Conservation (phyloP, 2,888 invertebrate genomes). For the Encarsia formosa region DNA sequence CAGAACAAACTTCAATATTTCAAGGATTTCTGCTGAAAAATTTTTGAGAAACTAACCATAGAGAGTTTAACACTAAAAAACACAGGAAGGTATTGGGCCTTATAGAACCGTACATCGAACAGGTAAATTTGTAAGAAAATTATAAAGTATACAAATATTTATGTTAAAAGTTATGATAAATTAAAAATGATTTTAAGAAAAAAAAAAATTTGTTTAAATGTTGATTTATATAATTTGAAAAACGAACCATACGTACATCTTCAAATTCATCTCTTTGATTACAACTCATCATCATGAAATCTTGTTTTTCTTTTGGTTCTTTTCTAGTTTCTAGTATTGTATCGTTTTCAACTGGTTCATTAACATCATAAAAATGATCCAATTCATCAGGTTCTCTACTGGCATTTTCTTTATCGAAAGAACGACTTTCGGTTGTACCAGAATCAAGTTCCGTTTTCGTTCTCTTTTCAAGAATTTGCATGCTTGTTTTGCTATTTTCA, state of each 20-base stretch:
- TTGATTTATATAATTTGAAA: too few relatives aligned
- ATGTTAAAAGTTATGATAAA: too few relatives aligned
- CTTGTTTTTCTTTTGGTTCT: constrained; percentile 5
- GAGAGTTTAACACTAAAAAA: too few relatives aligned
- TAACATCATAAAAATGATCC: neutral
- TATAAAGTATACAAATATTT: too few relatives aligned
- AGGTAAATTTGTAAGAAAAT: too few relatives aligned
- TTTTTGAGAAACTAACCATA: too few relatives aligned
- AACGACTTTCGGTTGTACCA: constrained; percentile 2
- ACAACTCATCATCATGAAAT: constrained; percentile 47
- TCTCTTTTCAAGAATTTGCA: constrained; percentile 13
- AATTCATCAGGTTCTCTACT: constrained; percentile 8
- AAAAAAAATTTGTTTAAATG: too few relatives aligned
- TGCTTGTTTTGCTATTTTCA: constrained; percentile 23
- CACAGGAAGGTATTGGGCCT: too few relatives aligned
- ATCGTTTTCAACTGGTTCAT: constrained; percentile 2
- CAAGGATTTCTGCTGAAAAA: too few relatives aligned
- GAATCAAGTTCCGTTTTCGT: constrained; percentile 15
- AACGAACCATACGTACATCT: constrained; percentile 35
- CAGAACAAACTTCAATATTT: too few relatives aligned
- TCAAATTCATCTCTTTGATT: constrained; percentile 43
- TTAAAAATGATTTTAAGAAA: too few relatives aligned
- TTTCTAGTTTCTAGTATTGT: neutral
- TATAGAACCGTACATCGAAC: too few relatives aligned
- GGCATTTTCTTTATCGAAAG: constrained; percentile 11